Conservation (phyloP, 2,888 invertebrate species). For the Nymphalis c-album region DNA sequence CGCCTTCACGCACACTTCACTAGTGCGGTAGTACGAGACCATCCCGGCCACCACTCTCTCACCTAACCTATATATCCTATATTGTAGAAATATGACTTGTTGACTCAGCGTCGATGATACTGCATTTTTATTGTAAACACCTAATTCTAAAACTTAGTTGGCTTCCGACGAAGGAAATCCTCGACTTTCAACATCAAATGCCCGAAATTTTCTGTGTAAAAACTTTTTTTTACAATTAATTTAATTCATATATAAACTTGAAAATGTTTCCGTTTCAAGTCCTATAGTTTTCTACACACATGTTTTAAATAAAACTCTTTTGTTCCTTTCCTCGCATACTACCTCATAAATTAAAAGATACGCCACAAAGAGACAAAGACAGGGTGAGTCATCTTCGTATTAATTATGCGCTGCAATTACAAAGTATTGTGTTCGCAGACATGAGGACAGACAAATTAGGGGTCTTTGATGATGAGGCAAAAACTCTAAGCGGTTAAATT, state of each 20-base stretch:
- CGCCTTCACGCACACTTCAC: no score
- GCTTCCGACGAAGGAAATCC: no score
- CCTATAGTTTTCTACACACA: constrained; percentile 19
- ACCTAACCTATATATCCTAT: no score
- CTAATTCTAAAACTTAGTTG: no score
- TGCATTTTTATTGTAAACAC: no score
- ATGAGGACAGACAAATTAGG: constrained; percentile 46
- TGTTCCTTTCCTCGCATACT: constrained; percentile 40
- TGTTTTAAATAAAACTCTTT: constrained; percentile 36
- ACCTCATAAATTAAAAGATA: constrained; percentile 45
- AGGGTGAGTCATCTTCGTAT: constrained; percentile 50
- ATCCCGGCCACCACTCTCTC: no score
- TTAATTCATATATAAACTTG: background rate
- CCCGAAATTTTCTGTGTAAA: no score
- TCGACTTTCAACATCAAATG: no score
- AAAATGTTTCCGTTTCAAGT: background rate
- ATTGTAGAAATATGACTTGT: no score
- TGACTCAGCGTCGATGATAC: no score
- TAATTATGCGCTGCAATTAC: constrained; percentile 55
- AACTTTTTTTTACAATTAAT: no score
- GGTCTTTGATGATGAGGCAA: constrained; percentile 21
- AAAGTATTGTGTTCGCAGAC: constrained; percentile 46
- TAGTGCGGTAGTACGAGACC: no score
- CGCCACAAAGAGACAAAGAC: constrained; percentile 49
- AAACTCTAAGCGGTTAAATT: constrained; percentile 33